These are phyloP conservation scores for Drosophila auraria DNA, from an alignment of 1,140 invertebrate genomes.

Conservation along the genomic window DNA sequence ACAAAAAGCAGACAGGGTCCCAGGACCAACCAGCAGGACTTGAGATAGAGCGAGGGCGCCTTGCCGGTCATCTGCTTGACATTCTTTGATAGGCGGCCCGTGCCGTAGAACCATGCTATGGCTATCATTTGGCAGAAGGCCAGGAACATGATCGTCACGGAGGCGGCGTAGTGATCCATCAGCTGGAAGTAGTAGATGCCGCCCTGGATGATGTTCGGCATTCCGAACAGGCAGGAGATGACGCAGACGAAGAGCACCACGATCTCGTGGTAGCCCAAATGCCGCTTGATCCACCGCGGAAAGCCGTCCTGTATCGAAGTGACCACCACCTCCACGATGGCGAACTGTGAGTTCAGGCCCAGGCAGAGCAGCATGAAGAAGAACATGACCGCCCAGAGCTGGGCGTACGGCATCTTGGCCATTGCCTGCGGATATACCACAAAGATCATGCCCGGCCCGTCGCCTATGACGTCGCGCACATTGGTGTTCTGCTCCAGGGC, in stretches of 20 bases:
- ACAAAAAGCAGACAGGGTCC: constrained; percentile 93
- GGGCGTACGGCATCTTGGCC: constrained; percentile 94
- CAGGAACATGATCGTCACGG: constrained; percentile 95
- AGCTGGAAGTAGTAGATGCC: constrained; percentile 97
- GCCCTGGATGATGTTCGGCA: constrained; percentile 93
- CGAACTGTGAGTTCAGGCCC: constrained; percentile 94
- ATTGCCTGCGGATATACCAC: constrained; percentile 96
- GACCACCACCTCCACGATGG: constrained; percentile 95
- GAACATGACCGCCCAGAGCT: constrained; percentile 94
- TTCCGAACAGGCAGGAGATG: constrained; percentile 92
- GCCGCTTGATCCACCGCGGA: constrained; percentile 92
- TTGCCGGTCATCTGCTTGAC: constrained; percentile 95
- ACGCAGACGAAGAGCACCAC: constrained; percentile 93
- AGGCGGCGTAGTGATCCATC: constrained; percentile 96
- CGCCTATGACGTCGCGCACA: constrained; percentile 92
- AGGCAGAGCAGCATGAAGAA: constrained; percentile 96
- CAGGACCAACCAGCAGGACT: constrained; percentile 93
- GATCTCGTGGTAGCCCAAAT: constrained; percentile 94
- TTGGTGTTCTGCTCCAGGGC: constrained; percentile 91
- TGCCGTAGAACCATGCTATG: constrained; percentile 96
- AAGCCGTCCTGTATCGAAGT: constrained; percentile 97
- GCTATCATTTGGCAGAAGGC: constrained; percentile 96
- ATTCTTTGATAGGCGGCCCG: constrained; percentile 91
- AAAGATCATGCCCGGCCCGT: constrained; percentile 95
- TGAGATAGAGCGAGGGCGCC: constrained; percentile 92